phyloP scores from a whole-genome alignment of 2,888 invertebrate species.

The Coecobrya sp. region DNA sequence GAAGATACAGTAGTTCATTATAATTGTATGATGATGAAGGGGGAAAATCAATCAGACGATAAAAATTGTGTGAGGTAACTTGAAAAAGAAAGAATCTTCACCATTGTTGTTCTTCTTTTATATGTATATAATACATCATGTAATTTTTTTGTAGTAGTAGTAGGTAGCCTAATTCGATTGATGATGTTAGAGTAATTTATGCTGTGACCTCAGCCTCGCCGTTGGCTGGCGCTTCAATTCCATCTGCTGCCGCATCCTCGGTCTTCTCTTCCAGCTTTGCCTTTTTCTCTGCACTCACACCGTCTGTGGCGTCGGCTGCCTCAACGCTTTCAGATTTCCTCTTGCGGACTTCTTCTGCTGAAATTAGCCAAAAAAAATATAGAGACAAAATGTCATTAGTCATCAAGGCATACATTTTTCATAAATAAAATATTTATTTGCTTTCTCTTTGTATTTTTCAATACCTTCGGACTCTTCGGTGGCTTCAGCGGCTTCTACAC shows the following conservation, averaged over 20 bases:
- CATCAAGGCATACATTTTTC: no score
- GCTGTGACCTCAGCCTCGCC: constrained; percentile 84
- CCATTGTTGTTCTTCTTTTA: constrained; percentile 54
- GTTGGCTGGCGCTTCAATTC: constrained; percentile 82
- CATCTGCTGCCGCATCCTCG: constrained; percentile 81
- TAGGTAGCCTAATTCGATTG: constrained; percentile 80
- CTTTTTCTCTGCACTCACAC: constrained; percentile 85
- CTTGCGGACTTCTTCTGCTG: constrained; percentile 82
- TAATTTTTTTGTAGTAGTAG: constrained; percentile 51
- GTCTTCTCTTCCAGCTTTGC: constrained; percentile 86
- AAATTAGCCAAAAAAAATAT: constrained; percentile 25
- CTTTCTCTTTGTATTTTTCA: no score
- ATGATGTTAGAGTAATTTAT: constrained; percentile 73
- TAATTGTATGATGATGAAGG: constrained; percentile 62
- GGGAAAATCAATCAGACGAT: constrained; percentile 76
- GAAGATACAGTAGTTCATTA: constrained; percentile 32
- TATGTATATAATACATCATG: constrained; percentile 55
- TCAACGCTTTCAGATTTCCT: constrained; percentile 83
- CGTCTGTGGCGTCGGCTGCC: constrained; percentile 82
- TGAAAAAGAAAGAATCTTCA: constrained; percentile 77
- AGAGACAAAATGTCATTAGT: not conserved
- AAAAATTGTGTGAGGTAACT: constrained; percentile 82
- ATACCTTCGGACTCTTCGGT: constrained; percentile 56
- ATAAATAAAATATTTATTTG: not conserved
- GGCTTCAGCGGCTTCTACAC: constrained; percentile 56